Evolutionary conservation across 1,140 invertebrate species (phyloP).

Genomic region (Cyphomyrmex costatus): DNA sequence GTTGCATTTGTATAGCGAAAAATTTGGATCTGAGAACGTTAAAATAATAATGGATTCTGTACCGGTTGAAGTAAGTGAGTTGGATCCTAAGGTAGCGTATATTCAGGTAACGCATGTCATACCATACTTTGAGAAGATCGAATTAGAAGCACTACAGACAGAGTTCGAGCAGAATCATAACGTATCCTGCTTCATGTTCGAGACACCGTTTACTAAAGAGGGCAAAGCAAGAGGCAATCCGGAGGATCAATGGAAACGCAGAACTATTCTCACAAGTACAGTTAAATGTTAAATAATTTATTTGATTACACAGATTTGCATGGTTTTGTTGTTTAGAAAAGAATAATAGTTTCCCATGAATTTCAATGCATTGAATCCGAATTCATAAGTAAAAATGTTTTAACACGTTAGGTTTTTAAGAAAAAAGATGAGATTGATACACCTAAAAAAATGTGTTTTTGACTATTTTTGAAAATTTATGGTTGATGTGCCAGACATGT

Average conservation of each 20-base stretch:
- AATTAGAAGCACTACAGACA: conserved; percentile 89
- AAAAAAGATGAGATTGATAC: too few species aligned
- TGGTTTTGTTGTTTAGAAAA: too few species aligned
- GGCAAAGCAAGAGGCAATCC: conserved; percentile 93
- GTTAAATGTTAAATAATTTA: conserved; percentile 50
- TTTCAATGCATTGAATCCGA: too few species aligned
- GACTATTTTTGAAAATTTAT: too few species aligned
- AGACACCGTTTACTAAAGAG: conserved; percentile 96
- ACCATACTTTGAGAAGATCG: conserved; percentile 92
- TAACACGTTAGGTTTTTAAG: too few species aligned
- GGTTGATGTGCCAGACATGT: too few species aligned
- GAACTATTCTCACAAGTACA: conserved; percentile 94
- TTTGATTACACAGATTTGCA: not conserved
- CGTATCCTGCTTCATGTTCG: conserved; percentile 95
- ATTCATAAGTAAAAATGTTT: too few species aligned
- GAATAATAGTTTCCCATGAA: too few species aligned
- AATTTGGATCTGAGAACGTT: conserved; percentile 94
- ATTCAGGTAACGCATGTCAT: conserved; percentile 96
- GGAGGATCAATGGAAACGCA: conserved; percentile 95
- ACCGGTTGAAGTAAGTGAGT: conserved; percentile 91
- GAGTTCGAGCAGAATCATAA: conserved; percentile 96
- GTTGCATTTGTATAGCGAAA: conserved; percentile 92
- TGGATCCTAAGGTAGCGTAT: conserved; percentile 95
- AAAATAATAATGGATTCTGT: conserved; percentile 97
- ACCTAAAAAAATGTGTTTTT: too few species aligned